phyloP scores from a whole-genome alignment of 2,113 vertebrate genomes.

The Gila orcuttii region DNA sequence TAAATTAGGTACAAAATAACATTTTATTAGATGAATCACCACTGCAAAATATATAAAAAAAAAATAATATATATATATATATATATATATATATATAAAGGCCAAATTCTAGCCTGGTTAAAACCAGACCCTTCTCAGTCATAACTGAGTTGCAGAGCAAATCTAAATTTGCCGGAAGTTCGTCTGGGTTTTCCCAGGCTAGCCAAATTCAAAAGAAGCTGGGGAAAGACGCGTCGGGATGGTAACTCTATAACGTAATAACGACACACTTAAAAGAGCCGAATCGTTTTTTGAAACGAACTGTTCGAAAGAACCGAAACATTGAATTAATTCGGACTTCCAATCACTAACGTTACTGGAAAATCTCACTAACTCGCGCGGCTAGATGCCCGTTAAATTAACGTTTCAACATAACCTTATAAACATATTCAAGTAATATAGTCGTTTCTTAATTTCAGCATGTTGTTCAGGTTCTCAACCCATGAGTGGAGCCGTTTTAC shows the following conservation, averaged over 20 bases:
- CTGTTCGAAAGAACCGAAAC: conserved; percentile 15
- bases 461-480: not conserved
- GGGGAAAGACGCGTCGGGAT: not conserved
- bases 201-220: not conserved
- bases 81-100: too few relatives aligned
- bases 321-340: not conserved
- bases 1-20: not conserved
- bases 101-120: not conserved
- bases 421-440: not conserved
- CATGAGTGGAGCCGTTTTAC: too few relatives aligned
- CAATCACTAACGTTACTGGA: too few relatives aligned
- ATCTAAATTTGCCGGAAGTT: too few relatives aligned
- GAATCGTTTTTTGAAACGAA: not conserved
- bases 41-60: not conserved
- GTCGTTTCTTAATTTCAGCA: not conserved
- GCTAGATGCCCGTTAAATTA: not conserved
- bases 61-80: too few relatives aligned
- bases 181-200: too few relatives aligned
- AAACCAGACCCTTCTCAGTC: too few relatives aligned
- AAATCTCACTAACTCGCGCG: not conserved
- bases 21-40: not conserved
- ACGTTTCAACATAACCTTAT: not conserved
- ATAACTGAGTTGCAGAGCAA: too few relatives aligned
- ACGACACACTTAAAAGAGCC: not conserved
- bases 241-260: not conserved